Evolutionary conservation across 2,113 vertebrate genomes (phyloP), one percentile per base, ranked within the genome.

Genomic region (Gasterosteus aculeatus): DNA sequence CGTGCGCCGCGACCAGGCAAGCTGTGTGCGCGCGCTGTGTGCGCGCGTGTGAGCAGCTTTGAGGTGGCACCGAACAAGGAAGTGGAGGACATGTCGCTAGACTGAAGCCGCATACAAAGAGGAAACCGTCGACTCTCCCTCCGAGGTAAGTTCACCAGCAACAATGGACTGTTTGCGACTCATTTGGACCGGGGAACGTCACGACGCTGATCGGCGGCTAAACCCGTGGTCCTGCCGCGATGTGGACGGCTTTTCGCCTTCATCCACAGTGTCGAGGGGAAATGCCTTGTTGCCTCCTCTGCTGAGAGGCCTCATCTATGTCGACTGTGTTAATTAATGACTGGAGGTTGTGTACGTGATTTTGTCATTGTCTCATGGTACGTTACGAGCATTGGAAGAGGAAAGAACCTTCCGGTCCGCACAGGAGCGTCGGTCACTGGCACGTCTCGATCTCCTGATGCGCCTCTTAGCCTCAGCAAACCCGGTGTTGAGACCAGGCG

Each of bases 1-100:
- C 57, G 57, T 35, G 47, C 26, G 57, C 31, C 7, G 26, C 33
- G 6, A 38, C 1, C 42, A 5, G 75, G 19, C 44, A 62, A 67
- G 77, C 69, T 72, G 69, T 67, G 66, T 46, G 56, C 44, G 67
- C 7, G 26, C 5, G 26, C 22, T 46, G 38, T 12, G 18, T 54
- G 38, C 12, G 38, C 6, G 39, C 7, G 22, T 10, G 31, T 38
- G 60, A 3, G n/a, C 7, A 19, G 14, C 7, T 42, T 1, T 41
- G 60, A 26, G 42, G 75, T 83, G 87, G 86, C 84, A 33, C 19
- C 47, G 39, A 49, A 70, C 58, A 57, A 88, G 84, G 87, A 89
- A 88, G 87, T 85, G 49, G 51, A 72, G 14, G 64, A 67, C 19
- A 69, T 31, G 44, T 65, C 22, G 19, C 10, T 3, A 1, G 7